Evolutionary conservation across 2,797 vertebrate species (phyloP).

Genomic region (Sardinella longiceps): DNA sequence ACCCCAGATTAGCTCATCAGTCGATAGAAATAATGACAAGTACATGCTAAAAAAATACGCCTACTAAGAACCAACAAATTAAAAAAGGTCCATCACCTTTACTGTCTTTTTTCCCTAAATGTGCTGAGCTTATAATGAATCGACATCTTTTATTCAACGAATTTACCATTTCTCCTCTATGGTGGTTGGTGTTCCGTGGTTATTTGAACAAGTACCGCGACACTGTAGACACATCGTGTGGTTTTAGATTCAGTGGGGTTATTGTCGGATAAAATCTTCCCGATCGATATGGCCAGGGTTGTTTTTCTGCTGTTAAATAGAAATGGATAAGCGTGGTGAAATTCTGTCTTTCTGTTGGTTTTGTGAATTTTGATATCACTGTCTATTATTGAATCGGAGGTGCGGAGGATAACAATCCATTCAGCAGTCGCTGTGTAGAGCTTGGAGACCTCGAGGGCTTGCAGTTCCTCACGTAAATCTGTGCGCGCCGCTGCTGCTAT

Average conservation of each 20-base stretch:
- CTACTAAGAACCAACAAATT: too few relatives aligned
- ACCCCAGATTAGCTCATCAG: too few relatives aligned
- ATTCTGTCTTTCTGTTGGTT: not conserved
- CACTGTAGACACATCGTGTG: not conserved
- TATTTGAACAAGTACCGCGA: not conserved
- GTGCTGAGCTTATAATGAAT: too few relatives aligned
- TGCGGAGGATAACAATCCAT: not conserved
- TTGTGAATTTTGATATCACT: not conserved
- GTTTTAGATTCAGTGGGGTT: not conserved
- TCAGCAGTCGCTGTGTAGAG: not conserved
- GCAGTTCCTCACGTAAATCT: not conserved
- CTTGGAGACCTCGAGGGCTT: not conserved
- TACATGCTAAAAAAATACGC: too few relatives aligned
- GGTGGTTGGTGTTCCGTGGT: not conserved
- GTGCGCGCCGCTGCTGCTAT: conserved; percentile 14
- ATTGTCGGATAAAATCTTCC: not conserved
- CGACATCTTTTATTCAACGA: not conserved
- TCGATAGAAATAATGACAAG: too few relatives aligned
- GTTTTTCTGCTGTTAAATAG: not conserved
- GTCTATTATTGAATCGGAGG: not conserved
- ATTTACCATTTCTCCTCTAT: not conserved
- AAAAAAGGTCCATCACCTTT: too few relatives aligned
- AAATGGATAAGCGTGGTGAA: too few relatives aligned
- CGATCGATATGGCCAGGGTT: not conserved
- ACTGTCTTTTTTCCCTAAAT: too few relatives aligned